Evolutionary conservation across 2,113 vertebrate species (phyloP), one percentile per base, ranked within the genome.

Genomic region (Gambusia affinis): DNA sequence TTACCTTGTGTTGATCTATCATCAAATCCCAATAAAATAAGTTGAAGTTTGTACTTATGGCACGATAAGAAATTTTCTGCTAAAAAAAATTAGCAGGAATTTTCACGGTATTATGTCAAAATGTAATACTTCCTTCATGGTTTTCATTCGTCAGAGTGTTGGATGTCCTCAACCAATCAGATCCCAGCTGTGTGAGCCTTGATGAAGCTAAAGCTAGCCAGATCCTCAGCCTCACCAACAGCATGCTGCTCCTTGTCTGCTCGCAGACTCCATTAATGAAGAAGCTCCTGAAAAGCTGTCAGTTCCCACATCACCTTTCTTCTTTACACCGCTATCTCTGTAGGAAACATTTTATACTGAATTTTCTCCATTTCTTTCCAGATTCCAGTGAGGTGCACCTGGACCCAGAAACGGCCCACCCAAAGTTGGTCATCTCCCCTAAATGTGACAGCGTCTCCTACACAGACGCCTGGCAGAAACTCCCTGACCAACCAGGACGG

Each of bases 321-420:
- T 71, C 30, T 35, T 35, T 31, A 22, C 5, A 60, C 17, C 3
- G 28, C 31, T 0, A 24, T 14, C 31, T 63, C 11, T 73, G 65
- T 14, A 14, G 29, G 4, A 24, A 67, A 35, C 30, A 15, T 24
- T 57, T 39, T 60, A 0, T 28, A 0, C 60, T 61, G 69, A 75
- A 35, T 57, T 67, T 2, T 73, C 65, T 14, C 15, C 22, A 35
- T 81, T 30, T 75, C n/a, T 89, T 71, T 78, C 57, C 80, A 95
- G 95, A 95, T 84, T 84, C 88, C 72, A 92, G 90, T 10, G 81
- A 93, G 60, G 93, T 93, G 44, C 64, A 78, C 67, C 73, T 95
- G 74, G 92, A 95, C 82, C 90, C 92, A 19, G 88, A 94, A 8
- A 92, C 94, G 0, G 94, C 95, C 62, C 95, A 95, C 67, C 94